Conservation (phyloP, 2,113 vertebrate genomes). For the Rousettus leschenaultii region DNA sequence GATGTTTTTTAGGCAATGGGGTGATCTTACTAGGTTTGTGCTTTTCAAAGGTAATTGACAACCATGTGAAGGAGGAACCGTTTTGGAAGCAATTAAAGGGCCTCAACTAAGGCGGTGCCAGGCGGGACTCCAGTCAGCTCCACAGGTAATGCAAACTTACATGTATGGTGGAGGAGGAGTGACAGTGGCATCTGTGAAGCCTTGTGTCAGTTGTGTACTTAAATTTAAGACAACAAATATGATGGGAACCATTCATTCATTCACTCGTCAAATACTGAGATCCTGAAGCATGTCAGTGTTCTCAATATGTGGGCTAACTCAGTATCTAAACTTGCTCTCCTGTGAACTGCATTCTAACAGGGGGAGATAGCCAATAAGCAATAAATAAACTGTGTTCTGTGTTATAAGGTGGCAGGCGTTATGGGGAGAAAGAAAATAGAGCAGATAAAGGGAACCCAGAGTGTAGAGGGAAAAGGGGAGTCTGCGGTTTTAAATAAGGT, state of each 20-base stretch:
- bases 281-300: neutral
- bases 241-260: neutral
- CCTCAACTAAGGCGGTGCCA: neutral
- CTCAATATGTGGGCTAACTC: neutral
- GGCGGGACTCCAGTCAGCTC: neutral
- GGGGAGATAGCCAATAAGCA: neutral
- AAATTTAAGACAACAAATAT: neutral
- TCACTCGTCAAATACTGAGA: neutral
- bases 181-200: neutral
- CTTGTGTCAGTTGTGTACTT: neutral
- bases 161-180: neutral
- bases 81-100: neutral
- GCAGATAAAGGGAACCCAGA: neutral
- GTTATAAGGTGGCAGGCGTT: neutral
- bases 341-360: neutral
- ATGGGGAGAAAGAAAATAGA: neutral
- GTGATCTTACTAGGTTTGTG: neutral
- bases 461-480: neutral
- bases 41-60: constrained; percentile 5
- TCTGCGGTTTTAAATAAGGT: neutral
- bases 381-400: neutral
- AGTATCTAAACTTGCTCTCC: neutral
- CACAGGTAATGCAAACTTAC: neutral
- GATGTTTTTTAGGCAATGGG: neutral
- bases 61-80: neutral